Base-by-base conservation (phyloP, 2,113 vertebrate species). In the Dromas ardeola region DNA sequence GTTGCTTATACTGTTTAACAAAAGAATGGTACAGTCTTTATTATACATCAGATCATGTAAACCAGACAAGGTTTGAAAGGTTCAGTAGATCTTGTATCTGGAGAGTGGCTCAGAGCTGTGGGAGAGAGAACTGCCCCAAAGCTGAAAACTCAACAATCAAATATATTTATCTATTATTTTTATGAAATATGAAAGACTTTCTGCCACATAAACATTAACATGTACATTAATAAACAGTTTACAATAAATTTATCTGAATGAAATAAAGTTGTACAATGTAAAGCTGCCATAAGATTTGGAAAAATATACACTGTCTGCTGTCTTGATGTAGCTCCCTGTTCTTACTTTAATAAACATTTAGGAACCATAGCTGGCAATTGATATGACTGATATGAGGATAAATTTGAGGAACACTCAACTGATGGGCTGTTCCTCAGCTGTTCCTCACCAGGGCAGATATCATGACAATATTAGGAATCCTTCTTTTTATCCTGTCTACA, bases 221-320 rank as follows among this genome's bases (percentile, higher is more conserved):
- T 78, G 23, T 74, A 86, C 6, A 5, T 56, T 93, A 90, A 86
- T 78, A 67, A 77, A 47, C 49, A 56, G 90, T 87, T 93, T 88
- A 86, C 91, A 94, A 93, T 86, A 82, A 86, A 95, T 74, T 82
- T 94, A 70, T 86, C 85, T 74, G 62, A 96, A 93, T 70, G 65
- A 95, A 96, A 95, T 96, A 47, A 95, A 91, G 87, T 96, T 94
- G 72, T 63, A 94, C 65, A 91, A 85, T 34, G 32, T 61, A 97
- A 93, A 97, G 81, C 77, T 98, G 65, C 76, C 50, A 4, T 65
- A 78, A 66, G n/a, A 55, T 71, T 90, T 9, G 10, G 84, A 83
- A 83, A 96, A 97, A 88, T 70, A 97, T 1, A 84, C 34, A 93
- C 1, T 5, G 84, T 96, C 78, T 96, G 87, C 70, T 86, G 45